Evolutionary conservation across 2,113 vertebrate genomes (phyloP).

Genomic region (Oryctolagus cuniculus): DNA sequence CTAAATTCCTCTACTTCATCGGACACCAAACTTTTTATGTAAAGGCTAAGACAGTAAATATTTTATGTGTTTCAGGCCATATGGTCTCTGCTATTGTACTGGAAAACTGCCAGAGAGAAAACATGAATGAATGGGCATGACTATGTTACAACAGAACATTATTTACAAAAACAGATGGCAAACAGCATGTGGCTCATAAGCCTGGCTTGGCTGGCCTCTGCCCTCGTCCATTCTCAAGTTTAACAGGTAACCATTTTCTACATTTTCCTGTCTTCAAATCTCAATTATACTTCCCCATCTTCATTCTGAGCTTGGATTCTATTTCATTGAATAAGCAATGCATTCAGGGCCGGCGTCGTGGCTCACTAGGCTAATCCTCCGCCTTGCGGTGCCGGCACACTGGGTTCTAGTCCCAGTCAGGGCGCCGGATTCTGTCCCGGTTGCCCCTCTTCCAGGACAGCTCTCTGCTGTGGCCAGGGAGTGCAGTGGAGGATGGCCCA

Average conservation of each 20-base stretch:
- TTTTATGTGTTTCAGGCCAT: background rate
- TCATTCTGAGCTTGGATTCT: conserved; percentile 18
- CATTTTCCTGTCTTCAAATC: background rate
- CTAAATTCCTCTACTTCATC: background rate
- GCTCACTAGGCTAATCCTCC: too few relatives aligned
- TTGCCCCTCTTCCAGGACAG: too few relatives aligned
- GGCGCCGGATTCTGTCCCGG: too few relatives aligned
- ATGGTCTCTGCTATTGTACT: background rate
- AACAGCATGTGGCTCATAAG: background rate
- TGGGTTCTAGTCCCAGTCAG: too few relatives aligned
- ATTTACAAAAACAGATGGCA: conserved; percentile 24
- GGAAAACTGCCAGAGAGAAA: conserved; percentile 21
- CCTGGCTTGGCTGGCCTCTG: background rate
- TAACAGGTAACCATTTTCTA: background rate
- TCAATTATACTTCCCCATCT: background rate
- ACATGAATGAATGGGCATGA: background rate
- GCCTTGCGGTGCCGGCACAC: too few relatives aligned
- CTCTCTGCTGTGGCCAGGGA: too few relatives aligned
- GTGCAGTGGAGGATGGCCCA: too few relatives aligned
- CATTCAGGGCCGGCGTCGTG: too few relatives aligned
- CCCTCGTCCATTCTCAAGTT: background rate
- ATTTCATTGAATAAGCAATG: conserved; percentile 55
- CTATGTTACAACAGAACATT: conserved; percentile 13
- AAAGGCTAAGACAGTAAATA: background rate
- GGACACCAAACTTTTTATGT: conserved; percentile 13